These are phyloP conservation scores for Crematogaster levior DNA, from an alignment of 2,888 invertebrate species.

Conservation along the genomic window DNA sequence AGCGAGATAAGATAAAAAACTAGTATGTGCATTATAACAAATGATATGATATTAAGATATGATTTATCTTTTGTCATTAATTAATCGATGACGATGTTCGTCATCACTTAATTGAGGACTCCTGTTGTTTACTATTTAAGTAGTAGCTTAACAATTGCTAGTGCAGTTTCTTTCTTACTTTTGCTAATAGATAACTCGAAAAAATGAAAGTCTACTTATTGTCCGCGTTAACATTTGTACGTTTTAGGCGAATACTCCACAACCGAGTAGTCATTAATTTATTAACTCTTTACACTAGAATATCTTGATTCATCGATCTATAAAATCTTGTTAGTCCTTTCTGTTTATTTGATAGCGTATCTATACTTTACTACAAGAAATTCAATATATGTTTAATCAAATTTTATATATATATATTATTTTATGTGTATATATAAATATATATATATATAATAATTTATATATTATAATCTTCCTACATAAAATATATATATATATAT, in stretches of 20 bases:
- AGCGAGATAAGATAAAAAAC: slow-evolving; percentile 44
- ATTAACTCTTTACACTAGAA: slow-evolving; percentile 42
- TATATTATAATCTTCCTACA: no score
- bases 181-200: slow-evolving; percentile 37
- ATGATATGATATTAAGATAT: slow-evolving; percentile 47
- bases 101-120: slow-evolving; percentile 41
- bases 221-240: slow-evolving; percentile 61
- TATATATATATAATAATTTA: no score
- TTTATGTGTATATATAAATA: no score
- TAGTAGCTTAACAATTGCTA: slow-evolving; percentile 43
- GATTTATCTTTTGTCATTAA: slow-evolving; percentile 45
- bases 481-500: no score
- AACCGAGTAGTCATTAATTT: slow-evolving; percentile 41
- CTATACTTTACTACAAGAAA: not conserved
- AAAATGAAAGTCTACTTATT: slow-evolving; percentile 62
- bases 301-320: slow-evolving; percentile 24
- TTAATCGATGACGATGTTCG: slow-evolving; percentile 17
- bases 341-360: no score
- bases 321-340: slow-evolving; percentile 21
- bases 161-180: slow-evolving; percentile 38
- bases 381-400: not conserved
- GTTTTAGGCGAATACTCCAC: slow-evolving; percentile 54
- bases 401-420: no score
- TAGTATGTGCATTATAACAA: slow-evolving; percentile 32
- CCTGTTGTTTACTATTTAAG: slow-evolving; percentile 28